A percentile compares a stretch with the other conserved stretches of the same genome.
phyloP scores from a whole-genome alignment of 2,797 vertebrate genomes.

The Myotis planiceps region DNA sequence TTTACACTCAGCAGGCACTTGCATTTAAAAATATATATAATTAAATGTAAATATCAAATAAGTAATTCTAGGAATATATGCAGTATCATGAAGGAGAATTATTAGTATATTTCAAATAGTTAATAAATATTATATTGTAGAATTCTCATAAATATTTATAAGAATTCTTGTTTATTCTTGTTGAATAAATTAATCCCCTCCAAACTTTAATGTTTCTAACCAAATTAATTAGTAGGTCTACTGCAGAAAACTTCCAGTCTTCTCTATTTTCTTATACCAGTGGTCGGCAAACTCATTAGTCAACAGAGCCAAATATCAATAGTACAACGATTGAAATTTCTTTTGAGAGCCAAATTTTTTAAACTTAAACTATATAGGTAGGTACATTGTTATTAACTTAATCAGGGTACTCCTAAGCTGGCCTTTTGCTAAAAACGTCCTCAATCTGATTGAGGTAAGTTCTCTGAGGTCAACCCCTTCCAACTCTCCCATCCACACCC shows the following conservation, averaged over 20 bases:
- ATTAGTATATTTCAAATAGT: not conserved
- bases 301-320: too few species aligned
- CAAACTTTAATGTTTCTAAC: not conserved
- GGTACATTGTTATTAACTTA: too few species aligned
- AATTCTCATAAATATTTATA: not conserved
- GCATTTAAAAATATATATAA: not conserved
- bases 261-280: not conserved
- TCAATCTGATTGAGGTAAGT: too few species aligned
- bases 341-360: too few species aligned
- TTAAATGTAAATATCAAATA: conserved; percentile 34
- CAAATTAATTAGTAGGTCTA: not conserved
- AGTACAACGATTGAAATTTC: too few species aligned
- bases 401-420: too few species aligned
- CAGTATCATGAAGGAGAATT: not conserved
- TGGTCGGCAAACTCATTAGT: too few species aligned
- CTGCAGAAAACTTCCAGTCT: not conserved
- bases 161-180: too few species aligned
- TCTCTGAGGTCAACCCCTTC: too few species aligned
- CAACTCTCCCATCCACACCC: too few species aligned
- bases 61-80: not conserved
- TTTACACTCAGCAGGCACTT: not conserved
- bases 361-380: too few species aligned
- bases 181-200: not conserved
- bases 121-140: not conserved
- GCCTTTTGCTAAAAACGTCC: too few species aligned